phyloP scores from a whole-genome alignment of 2,888 invertebrate genomes.

The Perdita meconis region DNA sequence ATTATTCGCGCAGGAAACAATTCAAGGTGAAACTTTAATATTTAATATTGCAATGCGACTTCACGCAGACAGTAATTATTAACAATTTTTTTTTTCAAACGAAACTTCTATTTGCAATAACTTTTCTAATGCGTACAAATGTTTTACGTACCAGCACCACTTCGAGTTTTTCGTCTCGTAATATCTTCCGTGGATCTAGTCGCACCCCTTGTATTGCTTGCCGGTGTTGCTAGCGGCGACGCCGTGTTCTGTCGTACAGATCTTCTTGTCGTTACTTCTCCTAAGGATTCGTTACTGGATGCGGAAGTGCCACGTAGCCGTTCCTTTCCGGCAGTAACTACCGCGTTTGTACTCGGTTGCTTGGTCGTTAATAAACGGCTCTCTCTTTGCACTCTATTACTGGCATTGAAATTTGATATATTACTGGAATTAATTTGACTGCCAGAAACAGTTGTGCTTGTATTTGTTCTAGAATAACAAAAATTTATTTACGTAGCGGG shows the following conservation, averaged over 20 bases:
- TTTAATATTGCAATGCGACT: neutral
- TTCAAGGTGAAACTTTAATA: neutral
- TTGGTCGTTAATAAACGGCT: slow-evolving; percentile 82
- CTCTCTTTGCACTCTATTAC: slow-evolving; percentile 82
- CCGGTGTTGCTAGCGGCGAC: slow-evolving; percentile 82
- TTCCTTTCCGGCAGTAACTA: slow-evolving; percentile 79
- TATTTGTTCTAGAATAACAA: slow-evolving; percentile 75
- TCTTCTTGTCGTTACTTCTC: slow-evolving; percentile 81
- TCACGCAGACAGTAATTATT: neutral
- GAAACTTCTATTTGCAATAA: slow-evolving; percentile 12
- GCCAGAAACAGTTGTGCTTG: slow-evolving; percentile 75
- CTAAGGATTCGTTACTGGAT: slow-evolving; percentile 80
- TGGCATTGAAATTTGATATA: slow-evolving; percentile 79
- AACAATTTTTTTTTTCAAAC: slow-evolving; percentile 14
- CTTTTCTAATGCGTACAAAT: slow-evolving; percentile 15
- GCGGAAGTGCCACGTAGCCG: slow-evolving; percentile 81
- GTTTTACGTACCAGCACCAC: slow-evolving; percentile 83
- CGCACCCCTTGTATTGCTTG: slow-evolving; percentile 83
- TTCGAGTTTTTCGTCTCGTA: slow-evolving; percentile 83
- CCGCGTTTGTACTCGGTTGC: slow-evolving; percentile 70
- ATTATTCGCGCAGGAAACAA: slow-evolving; percentile 29
- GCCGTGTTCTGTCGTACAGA: slow-evolving; percentile 83
- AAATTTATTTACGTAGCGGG: slow-evolving; percentile 65
- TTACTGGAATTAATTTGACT: slow-evolving; percentile 79
- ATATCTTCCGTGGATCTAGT: slow-evolving; percentile 83